These are phyloP conservation scores for Burhinus oedicnemus DNA, from an alignment of 2,113 vertebrate genomes.

Conservation along the genomic window DNA sequence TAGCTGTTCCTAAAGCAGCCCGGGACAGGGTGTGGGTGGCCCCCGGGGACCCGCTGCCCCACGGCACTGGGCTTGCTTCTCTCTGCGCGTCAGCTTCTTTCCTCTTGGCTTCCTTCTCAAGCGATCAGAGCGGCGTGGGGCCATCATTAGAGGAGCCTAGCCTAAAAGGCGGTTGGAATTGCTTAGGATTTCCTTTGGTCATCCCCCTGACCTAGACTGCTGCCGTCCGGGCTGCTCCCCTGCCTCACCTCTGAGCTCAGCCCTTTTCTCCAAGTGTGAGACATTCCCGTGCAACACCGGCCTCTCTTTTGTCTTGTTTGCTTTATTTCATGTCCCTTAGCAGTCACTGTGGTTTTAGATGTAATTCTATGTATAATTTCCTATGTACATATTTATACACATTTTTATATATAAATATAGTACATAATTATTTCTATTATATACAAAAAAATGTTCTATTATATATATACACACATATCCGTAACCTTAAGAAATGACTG, in stretches of 20 bases:
- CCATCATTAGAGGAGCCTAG: neutral
- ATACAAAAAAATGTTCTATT: neutral
- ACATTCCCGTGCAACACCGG: neutral
- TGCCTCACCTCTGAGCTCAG: neutral
- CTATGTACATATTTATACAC: neutral
- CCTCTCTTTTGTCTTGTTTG: neutral
- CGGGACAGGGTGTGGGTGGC: neutral
- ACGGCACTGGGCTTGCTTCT: neutral
- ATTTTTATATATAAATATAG: neutral
- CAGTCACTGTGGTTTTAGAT: neutral
- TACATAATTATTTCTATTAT: neutral
- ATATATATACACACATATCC: fast-evolving
- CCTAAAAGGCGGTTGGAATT: neutral
- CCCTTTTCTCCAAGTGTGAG: neutral
- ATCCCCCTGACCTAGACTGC: neutral
- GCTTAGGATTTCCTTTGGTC: neutral
- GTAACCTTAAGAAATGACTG: neutral
- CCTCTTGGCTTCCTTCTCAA: neutral
- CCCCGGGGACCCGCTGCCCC: neutral
- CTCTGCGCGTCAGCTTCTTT: neutral
- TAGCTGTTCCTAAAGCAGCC: neutral
- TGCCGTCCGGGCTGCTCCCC: neutral
- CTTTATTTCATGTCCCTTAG: neutral
- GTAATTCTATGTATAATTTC: neutral
- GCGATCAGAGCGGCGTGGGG: neutral